These are phyloP conservation scores for Cheirogaleus medius DNA, from an alignment of 2,113 vertebrate species.

Conservation along the genomic window DNA sequence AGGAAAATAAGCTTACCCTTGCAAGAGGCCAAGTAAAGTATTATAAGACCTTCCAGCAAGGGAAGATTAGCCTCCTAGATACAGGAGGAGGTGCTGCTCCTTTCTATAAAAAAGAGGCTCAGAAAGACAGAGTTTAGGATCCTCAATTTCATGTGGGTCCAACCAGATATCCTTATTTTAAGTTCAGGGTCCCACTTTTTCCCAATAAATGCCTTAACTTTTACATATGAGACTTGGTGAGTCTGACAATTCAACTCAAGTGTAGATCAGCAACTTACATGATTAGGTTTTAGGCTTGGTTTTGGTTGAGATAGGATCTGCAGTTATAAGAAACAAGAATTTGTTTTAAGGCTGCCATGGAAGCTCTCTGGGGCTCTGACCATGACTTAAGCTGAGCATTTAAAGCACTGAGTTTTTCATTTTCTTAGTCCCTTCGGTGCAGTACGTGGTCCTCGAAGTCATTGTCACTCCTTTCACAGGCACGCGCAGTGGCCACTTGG, in stretches of 20 bases:
- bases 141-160: background rate
- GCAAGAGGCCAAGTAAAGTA: background rate
- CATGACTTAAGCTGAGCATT: background rate
- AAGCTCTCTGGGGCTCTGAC: background rate
- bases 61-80: background rate
- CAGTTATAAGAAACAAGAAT: conserved; percentile 1
- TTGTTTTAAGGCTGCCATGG: background rate
- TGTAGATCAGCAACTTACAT: background rate
- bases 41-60: background rate
- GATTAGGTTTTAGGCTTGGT: background rate
- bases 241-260: background rate
- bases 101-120: background rate
- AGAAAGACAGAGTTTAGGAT: background rate
- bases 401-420: background rate
- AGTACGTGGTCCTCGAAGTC: background rate
- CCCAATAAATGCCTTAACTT: background rate
- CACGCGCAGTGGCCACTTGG: background rate
- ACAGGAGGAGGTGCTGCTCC: background rate
- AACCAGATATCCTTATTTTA: background rate
- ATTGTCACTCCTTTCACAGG: background rate
- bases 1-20: background rate
- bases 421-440: background rate
- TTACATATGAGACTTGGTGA: background rate
- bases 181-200: background rate
- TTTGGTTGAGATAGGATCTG: background rate